phyloP scores from a whole-genome alignment of 2,113 vertebrate species.

The Siniperca knerii region DNA sequence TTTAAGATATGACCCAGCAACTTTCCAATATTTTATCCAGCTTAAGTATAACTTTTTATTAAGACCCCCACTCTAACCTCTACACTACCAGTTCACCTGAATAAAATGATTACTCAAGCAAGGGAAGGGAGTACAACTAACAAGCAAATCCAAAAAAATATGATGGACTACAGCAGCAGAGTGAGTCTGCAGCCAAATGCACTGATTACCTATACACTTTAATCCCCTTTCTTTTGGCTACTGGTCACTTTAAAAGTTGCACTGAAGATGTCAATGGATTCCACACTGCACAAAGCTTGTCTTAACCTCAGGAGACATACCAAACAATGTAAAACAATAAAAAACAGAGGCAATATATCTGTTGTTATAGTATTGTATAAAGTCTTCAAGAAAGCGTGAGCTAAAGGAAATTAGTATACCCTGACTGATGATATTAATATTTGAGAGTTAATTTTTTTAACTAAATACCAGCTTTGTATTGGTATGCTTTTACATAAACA shows the following conservation, averaged over 20 bases:
- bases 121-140: neutral
- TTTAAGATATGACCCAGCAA: neutral
- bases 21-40: neutral
- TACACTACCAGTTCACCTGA: neutral
- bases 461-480: no score
- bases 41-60: neutral
- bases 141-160: neutral
- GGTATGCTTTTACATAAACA: no score
- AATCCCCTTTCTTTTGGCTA: neutral
- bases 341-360: no score
- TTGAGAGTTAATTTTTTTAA: no score
- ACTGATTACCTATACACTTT: neutral
- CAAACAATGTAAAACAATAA: neutral
- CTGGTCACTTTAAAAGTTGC: constrained; percentile 11
- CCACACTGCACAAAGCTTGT: neutral
- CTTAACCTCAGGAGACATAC: neutral
- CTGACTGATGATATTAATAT: no score
- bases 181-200: constrained; percentile 6
- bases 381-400: no score
- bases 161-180: neutral
- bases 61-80: neutral
- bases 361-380: no score
- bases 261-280: constrained; percentile 1
- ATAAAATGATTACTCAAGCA: neutral
- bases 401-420: no score